Conservation (phyloP, 1,140 invertebrate genomes). For the Drosophila miranda region DNA sequence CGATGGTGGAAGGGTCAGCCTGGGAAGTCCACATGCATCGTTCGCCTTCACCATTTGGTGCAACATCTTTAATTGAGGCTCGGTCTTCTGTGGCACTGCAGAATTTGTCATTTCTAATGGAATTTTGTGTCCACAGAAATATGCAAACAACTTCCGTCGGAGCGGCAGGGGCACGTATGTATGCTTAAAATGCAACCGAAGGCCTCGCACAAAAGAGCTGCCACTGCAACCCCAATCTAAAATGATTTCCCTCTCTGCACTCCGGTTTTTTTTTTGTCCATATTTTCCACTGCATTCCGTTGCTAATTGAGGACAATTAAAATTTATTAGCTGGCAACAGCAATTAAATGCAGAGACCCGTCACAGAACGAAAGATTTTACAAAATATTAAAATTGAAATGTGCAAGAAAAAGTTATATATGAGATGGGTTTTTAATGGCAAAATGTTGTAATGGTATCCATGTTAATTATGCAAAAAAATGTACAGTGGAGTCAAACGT, state of each 20-base stretch:
- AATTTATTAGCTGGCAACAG: conserved; percentile 81
- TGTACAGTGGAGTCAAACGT: too few relatives aligned
- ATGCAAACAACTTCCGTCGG: conserved; percentile 58
- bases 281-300: conserved; percentile 70
- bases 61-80: conserved; percentile 38
- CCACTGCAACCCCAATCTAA: conserved; percentile 41
- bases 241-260: conserved; percentile 17
- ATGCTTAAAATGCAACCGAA: conserved; percentile 35
- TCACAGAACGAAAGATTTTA: conserved; percentile 45
- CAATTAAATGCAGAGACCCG: conserved; percentile 74
- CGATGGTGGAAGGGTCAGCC: conserved; percentile 18
- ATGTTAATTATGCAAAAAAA: too few relatives aligned
- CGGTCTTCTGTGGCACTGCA: conserved; percentile 19
- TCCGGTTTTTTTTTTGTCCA: conserved; percentile 2
- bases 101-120: conserved; percentile 56
- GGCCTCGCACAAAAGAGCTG: conserved; percentile 37
- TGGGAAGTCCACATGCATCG: conserved; percentile 25
- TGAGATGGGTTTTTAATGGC: not conserved
- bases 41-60: conserved; percentile 28
- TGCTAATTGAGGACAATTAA: conserved; percentile 80
- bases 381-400: conserved; percentile 19
- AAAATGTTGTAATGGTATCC: not conserved
- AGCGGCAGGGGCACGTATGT: conserved; percentile 4
- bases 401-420: conserved; percentile 1
- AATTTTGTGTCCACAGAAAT: conserved; percentile 44